Evolutionary conservation across 2,797 vertebrate species (phyloP), one percentile per base, ranked within the genome.

Genomic region (Ptychobarbus kaznakovi): DNA sequence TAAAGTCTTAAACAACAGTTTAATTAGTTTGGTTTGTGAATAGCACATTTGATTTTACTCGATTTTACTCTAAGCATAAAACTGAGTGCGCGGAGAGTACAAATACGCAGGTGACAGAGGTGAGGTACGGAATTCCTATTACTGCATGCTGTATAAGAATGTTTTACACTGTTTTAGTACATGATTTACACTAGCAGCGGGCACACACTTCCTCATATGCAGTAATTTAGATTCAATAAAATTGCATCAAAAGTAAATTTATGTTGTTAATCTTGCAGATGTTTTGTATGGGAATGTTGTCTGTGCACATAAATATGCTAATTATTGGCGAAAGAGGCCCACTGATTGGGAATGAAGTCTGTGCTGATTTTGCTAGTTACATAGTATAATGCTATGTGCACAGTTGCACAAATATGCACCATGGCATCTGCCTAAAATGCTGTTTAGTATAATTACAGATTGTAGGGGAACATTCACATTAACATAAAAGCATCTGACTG

Each of bases 401-500:
- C 32, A 42, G 44, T 49, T 81, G 79, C 38, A n/a, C n/a, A 12
- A 68, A 61, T 84, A 46, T 83, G 53, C 1, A 46, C 70, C 74
- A 65, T 38, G 7, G 10, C 38, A 69, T 84, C 49, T 80, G 49
- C 7, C 40, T 53, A 42, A 46, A 74, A 9, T 32, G 5, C 28
- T 35, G n/a, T 51, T 82, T 73, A 32, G 38, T 25, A 38, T 81
- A 63, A 84, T 81, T 84, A 61, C 8, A 58, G 56, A 78, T 68
- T 44, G 40, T 69, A 68, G 9, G 49, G 20, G 56, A 75, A 35
- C 56, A 46, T 66, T 56, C 35, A 42, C 51, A 72, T 72, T 3
- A 2, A 35, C 35, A 9, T 40, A 44, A 78, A 82, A 56, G 7
- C 65, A 28, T 56, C 38, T 15, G 58, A 58, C 25, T 84, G n/a